These are phyloP conservation scores for Cyprinus carpio DNA, from an alignment of 2,113 vertebrate species.

Conservation along the genomic window DNA sequence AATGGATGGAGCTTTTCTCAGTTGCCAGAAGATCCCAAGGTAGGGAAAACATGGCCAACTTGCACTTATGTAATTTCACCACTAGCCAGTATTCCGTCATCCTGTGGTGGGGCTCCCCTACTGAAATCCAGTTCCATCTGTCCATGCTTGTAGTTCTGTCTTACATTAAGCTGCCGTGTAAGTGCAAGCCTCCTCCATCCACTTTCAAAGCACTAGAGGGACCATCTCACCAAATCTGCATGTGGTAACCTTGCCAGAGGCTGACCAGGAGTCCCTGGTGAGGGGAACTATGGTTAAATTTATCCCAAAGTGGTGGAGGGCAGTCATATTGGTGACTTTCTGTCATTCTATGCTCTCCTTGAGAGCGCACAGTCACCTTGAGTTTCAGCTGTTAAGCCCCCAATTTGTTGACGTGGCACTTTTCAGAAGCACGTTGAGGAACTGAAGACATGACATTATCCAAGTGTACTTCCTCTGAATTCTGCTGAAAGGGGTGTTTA, in stretches of 20 bases:
- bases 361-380: conserved; percentile 45
- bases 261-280: conserved; percentile 23
- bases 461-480: conserved; percentile 16
- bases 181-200: conserved; percentile 6
- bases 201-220: conserved; percentile 27
- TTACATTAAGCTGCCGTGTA: conserved; percentile 7
- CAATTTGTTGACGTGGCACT: conserved; percentile 43
- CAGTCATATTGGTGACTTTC: conserved; percentile 17
- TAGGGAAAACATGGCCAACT: conserved; percentile 5
- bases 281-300: conserved; percentile 38
- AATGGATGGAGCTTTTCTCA: not conserved
- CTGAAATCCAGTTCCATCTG: conserved; percentile 42
- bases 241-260: conserved; percentile 50
- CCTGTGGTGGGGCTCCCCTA: conserved; percentile 18
- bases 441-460: conserved; percentile 44
- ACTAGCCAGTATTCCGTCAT: not conserved
- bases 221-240: conserved; percentile 27
- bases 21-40: not conserved
- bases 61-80: conserved; percentile 26
- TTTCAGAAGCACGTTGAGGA: conserved; percentile 29
- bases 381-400: conserved; percentile 31
- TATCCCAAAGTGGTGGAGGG: conserved; percentile 35
- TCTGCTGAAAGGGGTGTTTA: conserved; percentile 47
- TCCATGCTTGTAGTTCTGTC: conserved; percentile 2
- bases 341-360: conserved; percentile 43